Conservation (phyloP, 2,113 vertebrate genomes). For the Gymnobelideus leadbeateri region DNA sequence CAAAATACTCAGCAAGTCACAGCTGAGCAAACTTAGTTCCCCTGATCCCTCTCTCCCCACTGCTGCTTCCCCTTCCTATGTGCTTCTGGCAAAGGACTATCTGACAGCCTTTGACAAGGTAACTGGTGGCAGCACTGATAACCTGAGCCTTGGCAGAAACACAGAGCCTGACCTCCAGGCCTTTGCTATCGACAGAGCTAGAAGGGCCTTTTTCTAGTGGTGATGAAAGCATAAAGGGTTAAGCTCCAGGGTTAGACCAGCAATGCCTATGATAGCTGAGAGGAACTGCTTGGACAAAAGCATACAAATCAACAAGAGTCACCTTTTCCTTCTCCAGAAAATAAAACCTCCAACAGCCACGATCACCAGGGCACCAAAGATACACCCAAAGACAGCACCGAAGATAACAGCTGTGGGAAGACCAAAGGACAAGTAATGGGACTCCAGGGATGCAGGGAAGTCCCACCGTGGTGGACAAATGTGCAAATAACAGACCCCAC, state of each 20-base stretch:
- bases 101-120: background rate
- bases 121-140: background rate
- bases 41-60: background rate
- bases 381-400: constrained; percentile 85
- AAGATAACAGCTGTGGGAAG: constrained; percentile 80
- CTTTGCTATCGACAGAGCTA: background rate
- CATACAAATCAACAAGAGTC: constrained; percentile 22
- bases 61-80: background rate
- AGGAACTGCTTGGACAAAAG: background rate
- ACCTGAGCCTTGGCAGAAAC: background rate
- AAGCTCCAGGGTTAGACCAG: background rate
- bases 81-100: background rate
- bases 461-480: background rate
- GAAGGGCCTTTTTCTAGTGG: background rate
- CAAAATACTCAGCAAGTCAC: background rate
- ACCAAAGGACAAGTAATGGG: constrained; percentile 16
- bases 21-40: background rate
- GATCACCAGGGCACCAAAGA: constrained; percentile 85
- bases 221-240: background rate
- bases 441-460: background rate
- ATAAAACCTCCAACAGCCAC: constrained; percentile 84
- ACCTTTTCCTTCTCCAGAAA: constrained; percentile 91
- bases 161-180: background rate
- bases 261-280: background rate
- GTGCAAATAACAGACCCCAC: background rate